phyloP scores from a whole-genome alignment of 2,888 invertebrate species.

The Phengaris alcon region DNA sequence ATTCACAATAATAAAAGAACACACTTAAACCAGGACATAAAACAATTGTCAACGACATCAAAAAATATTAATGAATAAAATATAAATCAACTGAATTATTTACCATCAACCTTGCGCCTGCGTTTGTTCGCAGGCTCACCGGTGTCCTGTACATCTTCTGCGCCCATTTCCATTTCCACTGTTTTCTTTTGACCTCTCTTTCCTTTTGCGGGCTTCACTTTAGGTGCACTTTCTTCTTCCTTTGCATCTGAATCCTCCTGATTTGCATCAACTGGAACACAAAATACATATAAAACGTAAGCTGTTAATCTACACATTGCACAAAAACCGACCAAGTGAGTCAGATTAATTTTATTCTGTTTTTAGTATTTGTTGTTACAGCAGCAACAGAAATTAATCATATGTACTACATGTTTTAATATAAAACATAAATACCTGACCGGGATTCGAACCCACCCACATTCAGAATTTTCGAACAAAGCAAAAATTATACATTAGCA shows the following conservation, averaged over 20 bases:
- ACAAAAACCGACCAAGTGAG: too few relatives aligned
- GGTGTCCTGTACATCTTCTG: conserved; percentile 53
- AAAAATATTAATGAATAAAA: conserved; percentile 32
- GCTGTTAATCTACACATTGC: too few relatives aligned
- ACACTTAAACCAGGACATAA: conserved; percentile 61
- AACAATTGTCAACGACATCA: conserved; percentile 53
- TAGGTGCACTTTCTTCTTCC: conserved; percentile 51
- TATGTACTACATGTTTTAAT: too few relatives aligned
- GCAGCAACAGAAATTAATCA: too few relatives aligned
- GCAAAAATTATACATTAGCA: too few relatives aligned
- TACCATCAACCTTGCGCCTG: conserved; percentile 69
- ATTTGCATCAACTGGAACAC: conserved; percentile 52
- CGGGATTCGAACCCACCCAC: too few relatives aligned
- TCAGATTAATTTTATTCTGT: too few relatives aligned
- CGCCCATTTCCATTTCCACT: conserved; percentile 46
- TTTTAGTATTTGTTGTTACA: too few relatives aligned
- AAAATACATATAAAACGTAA: background rate
- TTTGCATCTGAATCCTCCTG: conserved; percentile 46
- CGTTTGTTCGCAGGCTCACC: conserved; percentile 60
- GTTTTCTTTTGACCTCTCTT: conserved; percentile 62
- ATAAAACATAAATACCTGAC: too few relatives aligned
- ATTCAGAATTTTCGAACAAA: too few relatives aligned
- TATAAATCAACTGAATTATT: conserved; percentile 59
- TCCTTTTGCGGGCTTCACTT: conserved; percentile 59
- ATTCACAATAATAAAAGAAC: conserved; percentile 64